Percentiles rank a stretch among this genome's conserved stretches.
phyloP scores from a whole-genome alignment of 2,888 invertebrate species.

The Ptychoptera albimana region DNA sequence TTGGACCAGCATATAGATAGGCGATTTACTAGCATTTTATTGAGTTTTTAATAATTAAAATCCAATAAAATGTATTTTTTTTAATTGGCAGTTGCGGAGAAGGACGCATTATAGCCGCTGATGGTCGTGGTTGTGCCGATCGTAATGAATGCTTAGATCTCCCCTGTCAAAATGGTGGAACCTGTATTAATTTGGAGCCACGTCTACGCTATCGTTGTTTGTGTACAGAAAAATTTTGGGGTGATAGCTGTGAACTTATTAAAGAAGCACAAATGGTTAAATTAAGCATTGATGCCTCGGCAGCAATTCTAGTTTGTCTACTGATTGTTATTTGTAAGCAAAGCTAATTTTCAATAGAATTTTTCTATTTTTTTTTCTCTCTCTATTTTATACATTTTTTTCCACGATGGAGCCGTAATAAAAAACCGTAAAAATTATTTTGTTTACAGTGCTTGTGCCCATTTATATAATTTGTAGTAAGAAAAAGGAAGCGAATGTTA shows the following conservation, averaged over 20 bases:
- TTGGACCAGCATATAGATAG: too few relatives aligned
- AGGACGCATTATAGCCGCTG: slow-evolving; percentile 77
- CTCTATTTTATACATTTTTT: slow-evolving; percentile 13
- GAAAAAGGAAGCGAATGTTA: slow-evolving; percentile 82
- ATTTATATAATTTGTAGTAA: slow-evolving; percentile 95
- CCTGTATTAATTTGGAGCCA: slow-evolving; percentile 83
- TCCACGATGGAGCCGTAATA: neutral
- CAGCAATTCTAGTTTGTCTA: slow-evolving; percentile 93
- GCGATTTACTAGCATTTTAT: too few relatives aligned
- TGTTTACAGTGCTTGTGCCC: slow-evolving; percentile 65
- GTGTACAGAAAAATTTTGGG: slow-evolving; percentile 86
- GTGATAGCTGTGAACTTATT: slow-evolving; percentile 84
- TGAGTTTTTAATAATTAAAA: too few relatives aligned
- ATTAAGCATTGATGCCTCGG: slow-evolving; percentile 91
- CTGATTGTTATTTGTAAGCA: slow-evolving; percentile 92
- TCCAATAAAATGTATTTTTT: too few relatives aligned
- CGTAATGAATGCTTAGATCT: slow-evolving; percentile 90
- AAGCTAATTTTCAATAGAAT: slow-evolving; percentile 6
- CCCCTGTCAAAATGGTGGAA: slow-evolving; percentile 85
- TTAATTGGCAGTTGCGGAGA: slow-evolving; percentile 62
- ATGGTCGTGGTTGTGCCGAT: slow-evolving; percentile 86
- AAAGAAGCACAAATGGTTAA: slow-evolving; percentile 90
- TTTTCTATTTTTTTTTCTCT: neutral
- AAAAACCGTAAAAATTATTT: neutral
- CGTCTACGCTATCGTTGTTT: slow-evolving; percentile 73